These are phyloP conservation scores for Pelecanus crispus DNA, from an alignment of 2,113 vertebrate species.

Conservation along the genomic window DNA sequence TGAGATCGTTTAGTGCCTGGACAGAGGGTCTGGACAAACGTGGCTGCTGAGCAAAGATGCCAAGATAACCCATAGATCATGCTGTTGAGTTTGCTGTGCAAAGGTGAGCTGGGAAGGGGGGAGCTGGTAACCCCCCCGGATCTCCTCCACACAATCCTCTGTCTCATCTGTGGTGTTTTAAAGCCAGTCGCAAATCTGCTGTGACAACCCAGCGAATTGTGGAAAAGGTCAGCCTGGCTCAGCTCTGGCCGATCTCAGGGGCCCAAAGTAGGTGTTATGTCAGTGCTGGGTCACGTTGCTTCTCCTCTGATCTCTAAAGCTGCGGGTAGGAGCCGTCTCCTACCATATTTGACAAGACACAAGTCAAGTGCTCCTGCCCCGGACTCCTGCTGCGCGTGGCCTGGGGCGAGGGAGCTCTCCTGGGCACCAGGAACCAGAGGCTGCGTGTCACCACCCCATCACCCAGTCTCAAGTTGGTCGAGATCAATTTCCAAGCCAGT, in stretches of 20 bases:
- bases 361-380: background rate
- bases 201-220: background rate
- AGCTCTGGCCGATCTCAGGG: background rate
- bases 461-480: accelerated
- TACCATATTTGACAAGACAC: background rate
- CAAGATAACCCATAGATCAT: background rate
- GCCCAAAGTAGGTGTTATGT: background rate
- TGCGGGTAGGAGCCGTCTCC: background rate
- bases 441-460: accelerated
- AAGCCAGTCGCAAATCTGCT: background rate
- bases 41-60: background rate
- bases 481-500: background rate
- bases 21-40: background rate
- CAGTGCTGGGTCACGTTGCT: background rate
- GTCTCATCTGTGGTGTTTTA: background rate
- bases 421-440: background rate
- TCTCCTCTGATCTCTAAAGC: background rate
- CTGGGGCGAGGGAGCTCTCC: accelerated
- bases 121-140: background rate
- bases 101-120: background rate
- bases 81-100: background rate
- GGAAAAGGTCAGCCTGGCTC: background rate
- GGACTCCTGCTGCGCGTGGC: background rate
- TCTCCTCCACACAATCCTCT: background rate
- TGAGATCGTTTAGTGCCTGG: background rate